Evolutionary conservation across 2,797 vertebrate species (phyloP).

Genomic region (Sebastes kiyomatsui): DNA sequence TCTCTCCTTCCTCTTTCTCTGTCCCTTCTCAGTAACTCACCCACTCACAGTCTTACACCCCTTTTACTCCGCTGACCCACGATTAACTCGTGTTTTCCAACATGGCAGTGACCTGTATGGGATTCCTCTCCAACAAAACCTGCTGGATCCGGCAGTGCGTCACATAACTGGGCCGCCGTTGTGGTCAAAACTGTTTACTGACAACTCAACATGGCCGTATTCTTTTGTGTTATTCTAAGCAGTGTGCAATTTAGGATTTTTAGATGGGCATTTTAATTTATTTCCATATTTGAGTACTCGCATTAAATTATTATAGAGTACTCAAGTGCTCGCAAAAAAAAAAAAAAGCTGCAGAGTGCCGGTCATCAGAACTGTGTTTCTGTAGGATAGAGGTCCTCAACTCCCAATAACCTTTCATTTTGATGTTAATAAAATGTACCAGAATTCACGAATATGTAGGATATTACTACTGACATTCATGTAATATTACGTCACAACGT

Average conservation of each 20-base stretch:
- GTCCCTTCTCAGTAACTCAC: neutral
- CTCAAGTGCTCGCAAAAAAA: neutral
- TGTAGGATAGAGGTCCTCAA: neutral
- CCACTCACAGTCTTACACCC: neutral
- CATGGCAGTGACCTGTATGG: slow-evolving; percentile 13
- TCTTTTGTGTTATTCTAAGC: slow-evolving; percentile 25
- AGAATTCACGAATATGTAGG: too few relatives aligned
- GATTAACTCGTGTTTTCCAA: slow-evolving; percentile 40
- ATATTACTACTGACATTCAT: too few relatives aligned
- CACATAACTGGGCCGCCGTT: neutral
- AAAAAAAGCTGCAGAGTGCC: neutral
- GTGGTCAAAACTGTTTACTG: slow-evolving; percentile 24
- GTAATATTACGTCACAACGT: too few relatives aligned
- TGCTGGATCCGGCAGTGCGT: neutral
- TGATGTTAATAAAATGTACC: too few relatives aligned
- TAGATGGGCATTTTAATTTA: neutral
- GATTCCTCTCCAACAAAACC: slow-evolving; percentile 6
- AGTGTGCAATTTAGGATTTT: too few relatives aligned
- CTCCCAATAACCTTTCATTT: neutral
- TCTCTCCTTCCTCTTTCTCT: neutral
- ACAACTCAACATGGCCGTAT: slow-evolving; percentile 20
- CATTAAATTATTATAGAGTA: neutral
- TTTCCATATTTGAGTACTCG: neutral
- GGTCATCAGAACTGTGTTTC: neutral
- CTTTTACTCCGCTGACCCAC: slow-evolving; percentile 32